Evolutionary conservation across 2,888 invertebrate genomes (phyloP), one percentile per base, ranked within the genome.

Genomic region (Hydraecia micacea): DNA sequence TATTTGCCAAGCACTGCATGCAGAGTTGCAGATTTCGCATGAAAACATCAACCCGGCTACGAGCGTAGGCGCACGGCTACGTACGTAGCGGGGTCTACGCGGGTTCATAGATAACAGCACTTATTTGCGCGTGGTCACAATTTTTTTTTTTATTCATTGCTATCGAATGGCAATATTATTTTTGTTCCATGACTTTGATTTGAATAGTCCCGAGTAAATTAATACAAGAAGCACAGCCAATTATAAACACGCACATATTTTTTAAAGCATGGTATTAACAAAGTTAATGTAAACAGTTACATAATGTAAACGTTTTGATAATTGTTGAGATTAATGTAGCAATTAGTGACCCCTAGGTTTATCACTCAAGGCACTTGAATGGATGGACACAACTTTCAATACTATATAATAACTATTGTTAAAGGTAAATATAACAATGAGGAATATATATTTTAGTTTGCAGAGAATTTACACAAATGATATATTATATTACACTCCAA

Each of bases 11-110:
- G 52, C 25, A 9, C 32, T 67, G 32, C n/a, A 79, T 36, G 60
- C n/a, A 77, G 49, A 39, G 39, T 63, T 42, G 65, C 25, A 66
- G 18, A 70, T 66, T n/a, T 69, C 7, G n/a, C 21, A 65, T 21
- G 49, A 36, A 67, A 42, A 36, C 15, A 25, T 15, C n/a, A 32
- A 39, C 1, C 9, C 55, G 18, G 63, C 83, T 70, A 86, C 85
- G 73, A 49, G 39, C 75, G 82, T 82, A 82, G 73, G 75, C 70
- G 62, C 55, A 18, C 25, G 1, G 70, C 86, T 81, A 82, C 82
- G 75, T 36, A 55, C 86, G 82, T 86, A 82, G 82, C 82, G 67
- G n/a, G 49, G 55, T 36, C 81, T 85, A 85, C 66, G 81, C 49
- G 55, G 36, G 49, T 73, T 73, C 28, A 46, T 55, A 66, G 39